Conservation (phyloP, 2,797 vertebrate species). For the Acestrorhynchus altus region DNA sequence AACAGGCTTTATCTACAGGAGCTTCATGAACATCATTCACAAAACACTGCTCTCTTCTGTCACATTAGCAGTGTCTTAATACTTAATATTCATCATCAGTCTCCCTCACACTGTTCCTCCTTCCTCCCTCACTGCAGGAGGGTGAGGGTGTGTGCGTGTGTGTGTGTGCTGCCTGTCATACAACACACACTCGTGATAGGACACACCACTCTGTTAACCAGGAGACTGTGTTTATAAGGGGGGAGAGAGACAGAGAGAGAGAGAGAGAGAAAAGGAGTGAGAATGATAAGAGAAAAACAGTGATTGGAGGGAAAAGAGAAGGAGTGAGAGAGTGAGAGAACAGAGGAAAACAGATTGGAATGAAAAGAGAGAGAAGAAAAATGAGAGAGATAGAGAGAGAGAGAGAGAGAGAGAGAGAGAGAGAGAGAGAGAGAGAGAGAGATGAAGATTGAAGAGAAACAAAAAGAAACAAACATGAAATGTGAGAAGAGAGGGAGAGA, state of each 20-base stretch:
- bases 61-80: slow-evolving; percentile 29
- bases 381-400: neutral
- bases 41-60: slow-evolving; percentile 25
- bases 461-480: neutral
- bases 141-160: slow-evolving; percentile 34
- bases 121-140: slow-evolving; percentile 4
- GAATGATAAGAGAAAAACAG: neutral
- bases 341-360: slow-evolving; percentile 12
- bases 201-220: neutral
- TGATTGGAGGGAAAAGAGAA: neutral
- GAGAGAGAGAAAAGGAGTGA: neutral
- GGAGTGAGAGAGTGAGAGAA: neutral
- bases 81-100: slow-evolving; percentile 30
- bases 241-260: neutral
- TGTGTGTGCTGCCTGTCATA: slow-evolving; percentile 29
- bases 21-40: slow-evolving; percentile 32
- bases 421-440: slow-evolving; percentile 9
- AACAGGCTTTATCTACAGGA: slow-evolving; percentile 17
- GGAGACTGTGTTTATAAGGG: neutral
- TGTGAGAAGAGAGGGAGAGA: slow-evolving; percentile 23
- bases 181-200: slow-evolving; percentile 11
- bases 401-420: slow-evolving; percentile 12
- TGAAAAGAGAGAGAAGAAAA: slow-evolving; percentile 6
- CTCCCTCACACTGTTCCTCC: slow-evolving; percentile 8
- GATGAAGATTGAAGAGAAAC: slow-evolving; percentile 2